These are phyloP conservation scores for Scortum barcoo DNA, from an alignment of 2,113 vertebrate genomes.

Conservation along the genomic window DNA sequence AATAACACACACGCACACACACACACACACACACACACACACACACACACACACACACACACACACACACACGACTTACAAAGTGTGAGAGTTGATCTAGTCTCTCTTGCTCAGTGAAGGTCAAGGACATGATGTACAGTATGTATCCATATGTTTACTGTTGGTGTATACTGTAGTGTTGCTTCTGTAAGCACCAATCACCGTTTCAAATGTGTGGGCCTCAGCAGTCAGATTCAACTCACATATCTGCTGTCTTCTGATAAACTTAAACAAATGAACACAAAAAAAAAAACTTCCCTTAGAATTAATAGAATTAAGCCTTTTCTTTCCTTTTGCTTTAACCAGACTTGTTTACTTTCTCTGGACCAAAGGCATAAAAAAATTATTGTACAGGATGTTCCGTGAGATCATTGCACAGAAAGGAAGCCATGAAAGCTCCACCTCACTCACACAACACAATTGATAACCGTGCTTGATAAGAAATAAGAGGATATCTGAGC, in stretches of 20 bases:
- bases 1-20: conserved; percentile 17
- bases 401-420: neutral
- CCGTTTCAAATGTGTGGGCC: neutral
- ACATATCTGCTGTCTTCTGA: neutral
- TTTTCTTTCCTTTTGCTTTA: neutral
- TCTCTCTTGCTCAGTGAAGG: conserved; percentile 9
- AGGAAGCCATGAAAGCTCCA: neutral
- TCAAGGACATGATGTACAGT: neutral
- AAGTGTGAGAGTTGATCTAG: conserved; percentile 7
- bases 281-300: neutral
- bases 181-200: neutral
- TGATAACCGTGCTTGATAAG: neutral
- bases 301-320: neutral
- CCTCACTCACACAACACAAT: neutral
- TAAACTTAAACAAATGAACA: too few relatives aligned
- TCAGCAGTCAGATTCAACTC: neutral
- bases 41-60: too few relatives aligned
- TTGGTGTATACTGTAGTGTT: neutral
- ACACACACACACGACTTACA: conserved; percentile 6
- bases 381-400: neutral
- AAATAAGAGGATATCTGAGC: neutral
- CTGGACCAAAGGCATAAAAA: neutral
- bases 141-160: neutral
- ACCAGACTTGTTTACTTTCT: neutral
- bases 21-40: conserved; percentile 7